A percentile compares a stretch with the other conserved stretches of the same genome.
These are phyloP conservation scores for Zophobas atratus DNA, from an alignment of 1,140 invertebrate genomes.

Conservation along the genomic window DNA sequence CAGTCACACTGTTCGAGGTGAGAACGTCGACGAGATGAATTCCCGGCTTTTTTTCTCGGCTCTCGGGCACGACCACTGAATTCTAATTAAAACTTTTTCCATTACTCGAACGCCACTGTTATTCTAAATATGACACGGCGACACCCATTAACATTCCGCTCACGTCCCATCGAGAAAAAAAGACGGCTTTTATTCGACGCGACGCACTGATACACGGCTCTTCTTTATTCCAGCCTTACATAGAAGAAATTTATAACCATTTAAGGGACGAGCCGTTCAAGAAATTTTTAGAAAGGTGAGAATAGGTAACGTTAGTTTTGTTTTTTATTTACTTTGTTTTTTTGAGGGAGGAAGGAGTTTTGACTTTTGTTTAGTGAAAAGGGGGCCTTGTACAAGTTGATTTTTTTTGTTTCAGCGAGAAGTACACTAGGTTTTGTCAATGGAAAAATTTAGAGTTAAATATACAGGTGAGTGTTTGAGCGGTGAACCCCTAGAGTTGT, in stretches of 20 bases:
- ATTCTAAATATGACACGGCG: slow-evolving; percentile 9
- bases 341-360: not conserved
- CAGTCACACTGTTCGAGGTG: slow-evolving; percentile 98
- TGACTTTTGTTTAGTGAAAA: no score
- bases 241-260: slow-evolving; percentile 99
- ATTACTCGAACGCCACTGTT: slow-evolving; percentile 22
- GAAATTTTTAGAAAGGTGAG: slow-evolving; percentile 97
- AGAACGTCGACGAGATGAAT: slow-evolving; percentile 55
- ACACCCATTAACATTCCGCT: slow-evolving; percentile 1
- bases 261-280: slow-evolving; percentile 97
- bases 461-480: slow-evolving; percentile 84
- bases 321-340: slow-evolving; percentile 43
- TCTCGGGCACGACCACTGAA: not conserved
- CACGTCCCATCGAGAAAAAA: not conserved
- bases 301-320: slow-evolving; percentile 54
- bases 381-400: no score
- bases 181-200: no score
- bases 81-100: slow-evolving; percentile 38
- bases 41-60: not conserved
- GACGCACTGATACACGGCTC: slow-evolving; percentile 10
- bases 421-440: slow-evolving; percentile 99
- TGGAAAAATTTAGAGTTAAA: slow-evolving; percentile 99
- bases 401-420: slow-evolving; percentile 86
- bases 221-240: slow-evolving; percentile 89
- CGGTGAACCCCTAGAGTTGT: no score